These are phyloP conservation scores for Lissocephala sabroskyi DNA, from an alignment of 2,888 invertebrate species.

Conservation along the genomic window DNA sequence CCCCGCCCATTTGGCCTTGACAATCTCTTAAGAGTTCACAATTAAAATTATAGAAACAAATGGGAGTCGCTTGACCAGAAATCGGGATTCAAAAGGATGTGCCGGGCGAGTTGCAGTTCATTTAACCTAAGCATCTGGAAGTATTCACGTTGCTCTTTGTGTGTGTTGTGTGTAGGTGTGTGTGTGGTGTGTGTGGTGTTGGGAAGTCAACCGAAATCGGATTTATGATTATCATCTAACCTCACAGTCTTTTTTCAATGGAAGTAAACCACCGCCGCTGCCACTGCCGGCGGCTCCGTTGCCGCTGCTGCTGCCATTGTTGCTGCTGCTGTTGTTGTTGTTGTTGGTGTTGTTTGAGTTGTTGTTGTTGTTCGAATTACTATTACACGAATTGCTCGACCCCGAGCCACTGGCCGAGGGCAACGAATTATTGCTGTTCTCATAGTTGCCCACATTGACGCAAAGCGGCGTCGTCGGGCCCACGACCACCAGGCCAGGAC, in stretches of 20 bases:
- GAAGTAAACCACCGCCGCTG: constrained; percentile 71
- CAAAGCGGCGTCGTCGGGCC: constrained; percentile 38
- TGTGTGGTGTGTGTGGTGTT: not conserved
- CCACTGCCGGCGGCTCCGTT: constrained; percentile 33
- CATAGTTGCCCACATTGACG: constrained; percentile 50
- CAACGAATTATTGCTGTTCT: constrained; percentile 53
- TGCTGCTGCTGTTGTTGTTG: constrained; percentile 23
- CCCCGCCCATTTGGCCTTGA: no score
- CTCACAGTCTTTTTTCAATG: constrained; percentile 86
- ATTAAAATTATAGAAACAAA: no score
- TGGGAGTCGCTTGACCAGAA: no score
- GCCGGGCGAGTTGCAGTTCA: no score
- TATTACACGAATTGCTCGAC: constrained; percentile 50
- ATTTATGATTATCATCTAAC: constrained; percentile 83
- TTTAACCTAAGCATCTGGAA: no score
- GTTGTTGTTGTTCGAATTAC: constrained; percentile 44
- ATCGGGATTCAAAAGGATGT: no score
- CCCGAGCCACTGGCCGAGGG: constrained; percentile 45
- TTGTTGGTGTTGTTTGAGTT: constrained; percentile 11
- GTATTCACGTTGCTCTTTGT: not conserved
- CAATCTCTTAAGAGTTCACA: no score
- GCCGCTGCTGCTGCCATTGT: constrained; percentile 36
- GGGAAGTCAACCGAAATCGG: constrained; percentile 2
- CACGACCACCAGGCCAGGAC: constrained; percentile 21
- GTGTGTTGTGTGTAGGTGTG: constrained; percentile 1